Evolutionary conservation across 2,888 invertebrate genomes (phyloP).

Genomic region (Drosophila bunnanda): DNA sequence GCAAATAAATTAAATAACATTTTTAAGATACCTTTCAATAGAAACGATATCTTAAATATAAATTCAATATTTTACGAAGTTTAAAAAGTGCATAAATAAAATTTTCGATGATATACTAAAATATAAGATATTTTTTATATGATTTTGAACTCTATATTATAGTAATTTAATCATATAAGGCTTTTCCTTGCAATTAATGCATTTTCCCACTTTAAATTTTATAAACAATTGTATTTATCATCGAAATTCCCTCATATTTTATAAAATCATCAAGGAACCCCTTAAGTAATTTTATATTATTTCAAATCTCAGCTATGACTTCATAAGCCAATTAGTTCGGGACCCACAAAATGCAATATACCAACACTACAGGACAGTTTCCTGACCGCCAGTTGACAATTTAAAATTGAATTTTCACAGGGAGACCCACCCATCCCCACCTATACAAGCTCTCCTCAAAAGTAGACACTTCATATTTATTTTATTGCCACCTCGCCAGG

Average conservation of each 20-base stretch:
- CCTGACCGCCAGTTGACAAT: background rate
- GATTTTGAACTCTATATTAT: too few species aligned
- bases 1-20: background rate
- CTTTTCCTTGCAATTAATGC: too few species aligned
- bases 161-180: too few species aligned
- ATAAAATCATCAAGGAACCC: background rate
- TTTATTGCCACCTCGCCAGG: conserved; percentile 33
- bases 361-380: background rate
- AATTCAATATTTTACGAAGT: background rate
- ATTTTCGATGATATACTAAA: too few species aligned
- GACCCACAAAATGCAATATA: background rate
- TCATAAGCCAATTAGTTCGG: background rate
- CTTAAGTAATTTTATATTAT: background rate
- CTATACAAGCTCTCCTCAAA: background rate
- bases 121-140: too few species aligned
- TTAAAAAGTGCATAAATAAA: too few species aligned
- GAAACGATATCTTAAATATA: background rate
- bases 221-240: background rate
- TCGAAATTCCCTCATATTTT: background rate
- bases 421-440: background rate
- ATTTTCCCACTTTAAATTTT: too few species aligned
- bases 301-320: too few species aligned
- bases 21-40: background rate
- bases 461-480: conserved; percentile 1
- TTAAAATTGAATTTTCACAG: background rate